Conservation (phyloP, 2,113 vertebrate species). For the Leucopsar rothschildi region DNA sequence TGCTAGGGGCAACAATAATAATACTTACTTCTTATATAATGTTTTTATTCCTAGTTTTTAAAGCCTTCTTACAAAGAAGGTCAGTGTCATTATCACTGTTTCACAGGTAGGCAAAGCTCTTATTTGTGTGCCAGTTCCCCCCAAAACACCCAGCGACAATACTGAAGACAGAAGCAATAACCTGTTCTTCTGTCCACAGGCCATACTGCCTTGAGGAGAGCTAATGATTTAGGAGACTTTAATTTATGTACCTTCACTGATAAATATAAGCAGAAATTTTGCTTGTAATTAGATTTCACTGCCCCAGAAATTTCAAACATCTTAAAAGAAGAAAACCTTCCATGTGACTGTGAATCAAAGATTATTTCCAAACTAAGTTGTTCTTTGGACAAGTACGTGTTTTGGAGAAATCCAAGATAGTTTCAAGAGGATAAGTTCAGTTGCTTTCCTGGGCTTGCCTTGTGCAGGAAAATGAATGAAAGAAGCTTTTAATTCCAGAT, state of each 20-base stretch:
- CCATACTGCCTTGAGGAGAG: not conserved
- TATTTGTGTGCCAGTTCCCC: not conserved
- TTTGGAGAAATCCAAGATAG: not conserved
- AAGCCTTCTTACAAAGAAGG: constrained; percentile 1
- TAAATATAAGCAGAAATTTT: not conserved
- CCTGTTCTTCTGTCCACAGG: not conserved
- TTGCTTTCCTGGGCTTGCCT: not conserved
- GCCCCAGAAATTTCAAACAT: not conserved
- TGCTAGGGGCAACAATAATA: constrained; percentile 27
- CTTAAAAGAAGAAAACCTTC: not conserved
- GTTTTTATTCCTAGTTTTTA: not conserved
- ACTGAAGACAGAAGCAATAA: not conserved
- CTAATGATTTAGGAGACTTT: not conserved
- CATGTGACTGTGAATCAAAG: not conserved
- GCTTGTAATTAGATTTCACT: not conserved
- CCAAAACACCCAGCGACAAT: not conserved
- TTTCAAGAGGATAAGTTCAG: not conserved
- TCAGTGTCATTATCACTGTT: constrained; percentile 16
- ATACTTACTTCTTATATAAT: constrained; percentile 2
- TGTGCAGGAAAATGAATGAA: not conserved
- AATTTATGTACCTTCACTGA: not conserved
- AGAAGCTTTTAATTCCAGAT: not conserved
- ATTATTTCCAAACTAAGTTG: not conserved
- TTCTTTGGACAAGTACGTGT: not conserved
- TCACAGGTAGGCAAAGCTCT: not conserved